phyloP scores from a whole-genome alignment of 2,888 invertebrate genomes.

The Tinea semifulvella region DNA sequence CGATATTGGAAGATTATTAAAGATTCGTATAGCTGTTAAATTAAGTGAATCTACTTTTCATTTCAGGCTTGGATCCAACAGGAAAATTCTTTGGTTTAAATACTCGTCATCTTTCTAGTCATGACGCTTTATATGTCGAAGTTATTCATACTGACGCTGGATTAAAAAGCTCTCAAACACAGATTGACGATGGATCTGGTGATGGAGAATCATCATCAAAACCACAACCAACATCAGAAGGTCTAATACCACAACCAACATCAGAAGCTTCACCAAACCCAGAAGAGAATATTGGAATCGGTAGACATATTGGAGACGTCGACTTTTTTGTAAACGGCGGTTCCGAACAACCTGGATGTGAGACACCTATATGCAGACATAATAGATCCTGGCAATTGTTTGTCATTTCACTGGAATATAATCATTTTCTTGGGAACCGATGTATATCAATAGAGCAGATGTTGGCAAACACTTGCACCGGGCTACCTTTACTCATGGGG shows the following conservation, averaged over 20 bases:
- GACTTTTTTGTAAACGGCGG: conserved; percentile 27
- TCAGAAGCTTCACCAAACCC: background rate
- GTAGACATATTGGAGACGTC: conserved; percentile 13
- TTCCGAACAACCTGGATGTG: conserved; percentile 14
- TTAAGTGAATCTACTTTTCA: background rate
- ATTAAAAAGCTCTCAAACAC: background rate
- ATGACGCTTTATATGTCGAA: conserved; percentile 26
- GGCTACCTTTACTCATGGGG: background rate
- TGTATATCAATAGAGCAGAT: conserved; percentile 16
- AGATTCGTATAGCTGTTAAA: too few relatives aligned
- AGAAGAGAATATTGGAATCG: conserved; percentile 15
- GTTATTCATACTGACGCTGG: conserved; percentile 19
- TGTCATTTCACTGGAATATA: conserved; percentile 15
- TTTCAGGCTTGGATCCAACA: conserved; percentile 24
- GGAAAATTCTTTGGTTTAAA: conserved; percentile 33
- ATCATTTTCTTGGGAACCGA: conserved; percentile 15
- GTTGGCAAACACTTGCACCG: conserved; percentile 14
- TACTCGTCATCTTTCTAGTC: background rate
- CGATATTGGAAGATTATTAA: too few relatives aligned
- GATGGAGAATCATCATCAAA: too few relatives aligned
- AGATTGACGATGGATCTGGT: too few relatives aligned
- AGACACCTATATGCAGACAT: conserved; percentile 10
- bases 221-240: background rate
- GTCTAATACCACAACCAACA: background rate
- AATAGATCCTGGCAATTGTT: conserved; percentile 15